Base-by-base conservation (phyloP, 2,113 vertebrate genomes). In the Poeciliopsis prolifica region DNA sequence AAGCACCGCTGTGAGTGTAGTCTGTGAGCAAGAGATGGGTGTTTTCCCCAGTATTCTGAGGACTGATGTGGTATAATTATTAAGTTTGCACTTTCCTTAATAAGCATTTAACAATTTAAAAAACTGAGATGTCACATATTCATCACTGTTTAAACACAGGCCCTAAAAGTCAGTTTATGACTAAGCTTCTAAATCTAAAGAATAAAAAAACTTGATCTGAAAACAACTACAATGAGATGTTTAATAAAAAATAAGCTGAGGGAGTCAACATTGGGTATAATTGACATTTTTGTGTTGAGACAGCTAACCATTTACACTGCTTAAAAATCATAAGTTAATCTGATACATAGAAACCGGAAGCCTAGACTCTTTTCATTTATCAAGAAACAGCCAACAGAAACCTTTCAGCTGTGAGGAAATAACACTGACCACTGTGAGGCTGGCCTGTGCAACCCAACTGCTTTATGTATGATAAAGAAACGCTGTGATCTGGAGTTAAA, bases 401-500 rank as follows among this genome's bases (percentile, higher is more conserved):
- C 2, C 14, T 19, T 51, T 51, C 19, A 51, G 48, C 48, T 51
- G 1, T 24, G 7, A 51, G 48, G 6, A 51, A 22, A 51, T 51
- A 22, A 17, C 15, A 7, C 7, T 5, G 24, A 51, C 14, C 44
- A 19, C 17, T 51, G 14, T 7, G 4, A 19, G 6, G 17, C 48
- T 22, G 2, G 35, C 10, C 33, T 35, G 44, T 51, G 13, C 44
- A 22, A 17, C 44, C 17, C 14, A 5, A 19, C 17, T 51, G 17
- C 30, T 22, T 63, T 14, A 31, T 66, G 30, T 28, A 60, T 26
- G 17, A 26, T 67, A 10, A 31, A 51, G 6, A 13, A 12, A 4
- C 5, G 33, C 48, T 51, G 2, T 24, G 31, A 33, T 61, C 66
- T 68, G 42, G 33, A 77, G 29, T 67, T 75, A 70, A 72, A 80